Conservation (phyloP, 2,797 vertebrate genomes). For the Cyprinella venusta region DNA sequence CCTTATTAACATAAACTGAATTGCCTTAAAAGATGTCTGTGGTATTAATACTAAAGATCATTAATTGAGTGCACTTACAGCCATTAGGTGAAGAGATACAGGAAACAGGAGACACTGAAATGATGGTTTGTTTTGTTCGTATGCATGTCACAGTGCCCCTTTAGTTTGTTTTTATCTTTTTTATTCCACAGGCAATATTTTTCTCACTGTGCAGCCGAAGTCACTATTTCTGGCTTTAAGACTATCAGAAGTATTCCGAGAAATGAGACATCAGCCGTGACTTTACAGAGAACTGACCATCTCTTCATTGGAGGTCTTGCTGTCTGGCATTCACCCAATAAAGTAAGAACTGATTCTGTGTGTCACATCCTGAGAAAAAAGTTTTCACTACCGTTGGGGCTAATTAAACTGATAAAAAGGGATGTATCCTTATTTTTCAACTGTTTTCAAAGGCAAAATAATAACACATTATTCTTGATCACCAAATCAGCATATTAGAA, state of each 20-base stretch:
- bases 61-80: constrained; percentile 48
- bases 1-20: constrained; percentile 49
- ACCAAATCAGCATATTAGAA: background rate
- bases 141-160: background rate
- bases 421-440: too few species aligned
- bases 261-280: constrained; percentile 69
- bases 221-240: constrained; percentile 72
- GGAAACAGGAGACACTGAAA: constrained; percentile 6
- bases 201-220: constrained; percentile 80
- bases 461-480: background rate
- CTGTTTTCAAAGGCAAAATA: background rate
- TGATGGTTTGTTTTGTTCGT: constrained; percentile 8
- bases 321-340: constrained; percentile 62
- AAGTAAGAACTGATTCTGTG: constrained; percentile 69
- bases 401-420: too few species aligned
- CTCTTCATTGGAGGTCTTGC: constrained; percentile 84
- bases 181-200: constrained; percentile 77
- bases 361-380: background rate
- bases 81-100: constrained; percentile 43
- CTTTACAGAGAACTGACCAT: constrained; percentile 70
- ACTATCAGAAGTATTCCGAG: constrained; percentile 67
- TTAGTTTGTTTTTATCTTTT: constrained; percentile 9
- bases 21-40: constrained; percentile 35
- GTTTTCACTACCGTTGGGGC: background rate
- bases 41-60: constrained; percentile 56